Conservation (phyloP, 1,140 invertebrate genomes). For the Polypedilum pembai region DNA sequence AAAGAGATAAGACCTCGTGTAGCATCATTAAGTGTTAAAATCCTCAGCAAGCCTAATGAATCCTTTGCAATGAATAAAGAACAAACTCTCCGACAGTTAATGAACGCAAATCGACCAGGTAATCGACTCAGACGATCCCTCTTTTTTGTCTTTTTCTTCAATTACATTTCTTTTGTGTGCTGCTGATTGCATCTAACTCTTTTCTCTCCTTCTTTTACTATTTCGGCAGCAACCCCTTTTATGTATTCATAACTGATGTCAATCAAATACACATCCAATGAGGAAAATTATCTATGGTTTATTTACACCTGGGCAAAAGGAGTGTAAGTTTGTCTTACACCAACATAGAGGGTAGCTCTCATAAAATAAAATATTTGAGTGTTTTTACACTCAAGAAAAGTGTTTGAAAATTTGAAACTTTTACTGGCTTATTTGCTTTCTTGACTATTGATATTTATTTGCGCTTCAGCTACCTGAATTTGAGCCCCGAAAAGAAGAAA, state of each 20-base stretch:
- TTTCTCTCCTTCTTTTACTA: background rate
- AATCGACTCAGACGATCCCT: background rate
- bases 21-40: constrained; percentile 2
- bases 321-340: background rate
- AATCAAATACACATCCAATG: constrained; percentile 18
- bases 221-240: background rate
- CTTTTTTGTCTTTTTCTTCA: constrained; percentile 18
- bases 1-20: background rate
- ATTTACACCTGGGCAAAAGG: constrained; percentile 23
- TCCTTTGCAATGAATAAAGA: background rate
- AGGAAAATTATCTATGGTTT: constrained; percentile 23
- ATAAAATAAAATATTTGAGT: background rate
- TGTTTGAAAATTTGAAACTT: constrained; percentile 7
- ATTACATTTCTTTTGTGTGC: constrained; percentile 21
- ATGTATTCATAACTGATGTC: constrained; percentile 2
- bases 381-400: background rate
- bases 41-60: background rate
- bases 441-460: constrained; percentile 17
- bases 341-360: too few relatives aligned
- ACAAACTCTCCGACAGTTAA: constrained; percentile 10
- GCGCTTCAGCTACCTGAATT: background rate
- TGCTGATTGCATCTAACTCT: constrained; percentile 12
- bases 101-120: constrained; percentile 20
- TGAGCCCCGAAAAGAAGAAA: background rate
- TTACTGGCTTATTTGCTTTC: constrained; percentile 9